Conservation (phyloP, 2,113 vertebrate genomes). For the Cynopterus brachyotis region DNA sequence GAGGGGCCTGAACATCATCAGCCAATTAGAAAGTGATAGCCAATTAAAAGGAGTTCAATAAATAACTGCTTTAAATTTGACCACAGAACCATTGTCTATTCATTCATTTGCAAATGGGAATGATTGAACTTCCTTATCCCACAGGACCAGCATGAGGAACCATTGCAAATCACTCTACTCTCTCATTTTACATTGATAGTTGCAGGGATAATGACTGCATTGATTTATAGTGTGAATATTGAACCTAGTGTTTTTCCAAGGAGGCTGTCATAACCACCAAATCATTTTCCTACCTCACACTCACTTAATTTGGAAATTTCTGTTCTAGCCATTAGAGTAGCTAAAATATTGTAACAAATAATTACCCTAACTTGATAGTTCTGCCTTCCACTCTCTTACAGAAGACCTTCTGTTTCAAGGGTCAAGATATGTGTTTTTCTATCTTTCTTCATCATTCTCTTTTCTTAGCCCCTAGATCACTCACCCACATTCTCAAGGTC, state of each 20-base stretch:
- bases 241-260: constrained; percentile 48
- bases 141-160: constrained; percentile 9
- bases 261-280: constrained; percentile 29
- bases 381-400: not conserved
- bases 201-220: constrained; percentile 4
- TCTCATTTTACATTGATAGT: constrained; percentile 16
- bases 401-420: not conserved
- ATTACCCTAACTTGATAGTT: not conserved
- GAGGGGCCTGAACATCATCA: constrained; percentile 34
- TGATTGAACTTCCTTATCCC: constrained; percentile 42
- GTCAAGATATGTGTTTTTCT: not conserved
- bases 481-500: not conserved
- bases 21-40: constrained; percentile 68
- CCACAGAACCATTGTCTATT: constrained; percentile 46
- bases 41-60: constrained; percentile 66
- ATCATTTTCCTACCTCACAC: constrained; percentile 4
- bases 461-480: not conserved
- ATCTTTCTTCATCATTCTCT: not conserved
- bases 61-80: constrained; percentile 66
- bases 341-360: constrained; percentile 51
- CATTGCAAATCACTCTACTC: constrained; percentile 28
- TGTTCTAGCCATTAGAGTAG: not conserved
- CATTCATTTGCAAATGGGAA: constrained; percentile 38
- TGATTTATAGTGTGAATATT: constrained; percentile 29
- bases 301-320: constrained; percentile 57